phyloP scores from a whole-genome alignment of 2,113 vertebrate species.

The Fukomys damarensis region DNA sequence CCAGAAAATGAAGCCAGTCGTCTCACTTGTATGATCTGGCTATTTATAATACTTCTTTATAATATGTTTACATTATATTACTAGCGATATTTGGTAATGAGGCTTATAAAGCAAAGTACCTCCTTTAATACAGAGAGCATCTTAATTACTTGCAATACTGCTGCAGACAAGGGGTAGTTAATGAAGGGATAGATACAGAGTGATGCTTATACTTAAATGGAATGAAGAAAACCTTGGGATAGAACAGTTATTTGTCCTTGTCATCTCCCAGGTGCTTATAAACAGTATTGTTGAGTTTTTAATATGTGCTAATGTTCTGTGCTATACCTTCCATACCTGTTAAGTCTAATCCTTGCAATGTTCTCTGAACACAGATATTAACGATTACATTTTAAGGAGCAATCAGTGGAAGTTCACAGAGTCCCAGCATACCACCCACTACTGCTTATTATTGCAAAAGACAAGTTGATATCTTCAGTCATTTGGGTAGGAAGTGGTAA shows the following conservation, averaged over 20 bases:
- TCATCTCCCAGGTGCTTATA: neutral
- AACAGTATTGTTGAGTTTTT: neutral
- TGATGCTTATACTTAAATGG: neutral
- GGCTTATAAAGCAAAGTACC: neutral
- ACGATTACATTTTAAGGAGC: constrained; percentile 13
- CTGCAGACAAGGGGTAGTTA: neutral
- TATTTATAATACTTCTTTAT: neutral
- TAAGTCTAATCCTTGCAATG: neutral
- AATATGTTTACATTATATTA: neutral
- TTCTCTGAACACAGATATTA: neutral
- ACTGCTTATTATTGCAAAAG: neutral
- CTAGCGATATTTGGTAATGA: neutral
- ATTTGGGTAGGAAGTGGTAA: neutral
- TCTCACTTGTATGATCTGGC: neutral
- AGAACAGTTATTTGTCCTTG: neutral
- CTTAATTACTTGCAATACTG: neutral
- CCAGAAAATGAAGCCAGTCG: neutral
- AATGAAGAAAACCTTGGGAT: neutral
- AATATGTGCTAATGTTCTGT: neutral
- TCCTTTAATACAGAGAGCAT: neutral
- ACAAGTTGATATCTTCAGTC: neutral
- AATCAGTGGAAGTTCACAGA: neutral
- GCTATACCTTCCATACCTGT: neutral
- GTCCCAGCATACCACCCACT: neutral
- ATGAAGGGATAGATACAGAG: neutral